phyloP scores from a whole-genome alignment of 2,113 vertebrate species.

The Xiphophorus maculatus region DNA sequence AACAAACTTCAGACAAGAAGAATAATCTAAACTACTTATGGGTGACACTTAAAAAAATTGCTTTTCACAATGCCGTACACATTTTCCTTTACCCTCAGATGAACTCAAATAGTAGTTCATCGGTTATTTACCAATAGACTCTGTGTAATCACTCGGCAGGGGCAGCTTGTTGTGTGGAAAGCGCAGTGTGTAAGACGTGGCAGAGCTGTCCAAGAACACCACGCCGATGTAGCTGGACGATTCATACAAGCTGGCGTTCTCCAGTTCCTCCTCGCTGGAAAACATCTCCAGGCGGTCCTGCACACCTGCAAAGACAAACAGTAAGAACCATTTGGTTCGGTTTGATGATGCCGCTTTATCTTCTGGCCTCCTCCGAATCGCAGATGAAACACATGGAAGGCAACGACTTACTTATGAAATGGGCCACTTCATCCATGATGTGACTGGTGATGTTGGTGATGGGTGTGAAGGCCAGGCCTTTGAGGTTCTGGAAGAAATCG shows the following conservation, averaged over 20 bases:
- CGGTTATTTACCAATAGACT: slow-evolving; percentile 76
- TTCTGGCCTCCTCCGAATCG: neutral
- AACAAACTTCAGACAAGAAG: neutral
- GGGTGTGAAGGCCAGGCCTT: slow-evolving; percentile 79
- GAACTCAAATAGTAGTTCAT: neutral
- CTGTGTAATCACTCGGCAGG: slow-evolving; percentile 74
- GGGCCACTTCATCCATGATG: slow-evolving; percentile 86
- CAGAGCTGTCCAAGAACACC: slow-evolving; percentile 80
- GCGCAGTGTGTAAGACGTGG: slow-evolving; percentile 83
- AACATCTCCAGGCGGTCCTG: slow-evolving; percentile 75
- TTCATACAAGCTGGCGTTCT: slow-evolving; percentile 69
- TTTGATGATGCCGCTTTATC: neutral
- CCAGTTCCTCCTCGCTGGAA: slow-evolving; percentile 78
- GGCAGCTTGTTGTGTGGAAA: slow-evolving; percentile 67
- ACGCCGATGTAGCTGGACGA: slow-evolving; percentile 75
- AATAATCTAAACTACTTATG: neutral
- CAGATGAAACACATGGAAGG: neutral
- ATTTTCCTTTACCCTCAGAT: too few relatives aligned
- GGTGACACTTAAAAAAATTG: too few relatives aligned
- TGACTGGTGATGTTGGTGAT: slow-evolving; percentile 75
- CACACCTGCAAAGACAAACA: slow-evolving; percentile 46
- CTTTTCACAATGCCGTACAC: too few relatives aligned
- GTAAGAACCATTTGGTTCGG: neutral
- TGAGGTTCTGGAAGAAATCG: slow-evolving; percentile 39
- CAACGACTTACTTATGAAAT: slow-evolving; percentile 69